Conservation (phyloP, 92 coral and sea anemone species). For the Nematostella vectensis region DNA sequence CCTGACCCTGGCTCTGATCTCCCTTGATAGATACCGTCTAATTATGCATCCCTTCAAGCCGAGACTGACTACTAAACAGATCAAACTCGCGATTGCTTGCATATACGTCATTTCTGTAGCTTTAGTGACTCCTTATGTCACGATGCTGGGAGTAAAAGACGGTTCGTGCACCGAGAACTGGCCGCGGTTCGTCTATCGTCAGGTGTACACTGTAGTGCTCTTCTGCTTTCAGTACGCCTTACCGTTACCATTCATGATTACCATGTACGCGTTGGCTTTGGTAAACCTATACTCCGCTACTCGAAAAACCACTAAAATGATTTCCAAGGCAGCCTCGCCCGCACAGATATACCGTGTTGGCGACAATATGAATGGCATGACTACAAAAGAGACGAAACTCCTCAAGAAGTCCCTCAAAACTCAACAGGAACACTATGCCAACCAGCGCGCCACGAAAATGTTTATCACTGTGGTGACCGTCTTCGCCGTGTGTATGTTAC, state of each 20-base stretch:
- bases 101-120: constrained; percentile 19
- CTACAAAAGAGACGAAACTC: not conserved
- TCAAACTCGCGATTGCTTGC: constrained; percentile 17
- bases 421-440: constrained; percentile 22
- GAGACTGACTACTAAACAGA: constrained; percentile 39
- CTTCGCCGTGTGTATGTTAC: constrained; percentile 76
- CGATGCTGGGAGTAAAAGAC: constrained; percentile 23
- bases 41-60: constrained; percentile 65
- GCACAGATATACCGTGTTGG: not conserved
- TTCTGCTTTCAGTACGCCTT: constrained; percentile 68
- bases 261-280: constrained; percentile 57
- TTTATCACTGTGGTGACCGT: constrained; percentile 53
- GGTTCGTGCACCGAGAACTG: constrained; percentile 49
- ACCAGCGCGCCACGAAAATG: constrained; percentile 66
- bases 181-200: constrained; percentile 40
- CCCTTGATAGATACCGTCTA: constrained; percentile 69
- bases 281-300: constrained; percentile 36
- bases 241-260: constrained; percentile 66
- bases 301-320: constrained; percentile 27
- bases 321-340: not conserved
- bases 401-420: constrained; percentile 2
- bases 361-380: not conserved
- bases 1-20: constrained; percentile 68
- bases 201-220: constrained; percentile 55
- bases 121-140: constrained; percentile 37